A percentile compares a stretch with the other conserved stretches of the same genome.
Conservation (phyloP, 2,888 invertebrate genomes). For the Ophraella communa region DNA sequence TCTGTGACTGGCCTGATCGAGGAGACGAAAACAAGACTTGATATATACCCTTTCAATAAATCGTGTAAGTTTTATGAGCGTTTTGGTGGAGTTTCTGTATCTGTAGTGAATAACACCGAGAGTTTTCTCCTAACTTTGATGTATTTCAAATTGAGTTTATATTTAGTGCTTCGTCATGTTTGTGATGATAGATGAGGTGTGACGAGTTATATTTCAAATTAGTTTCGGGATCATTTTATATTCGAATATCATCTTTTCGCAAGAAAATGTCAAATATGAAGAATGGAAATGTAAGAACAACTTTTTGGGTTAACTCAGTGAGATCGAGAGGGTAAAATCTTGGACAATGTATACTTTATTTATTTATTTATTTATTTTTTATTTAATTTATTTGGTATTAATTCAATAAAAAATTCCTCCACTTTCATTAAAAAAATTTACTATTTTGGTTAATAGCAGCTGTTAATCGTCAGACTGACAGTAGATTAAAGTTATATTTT, state of each 20-base stretch:
- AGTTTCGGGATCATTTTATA: conserved; percentile 1
- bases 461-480: too few species aligned
- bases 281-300: too few species aligned
- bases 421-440: too few species aligned
- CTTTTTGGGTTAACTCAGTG: too few species aligned
- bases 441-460: too few species aligned
- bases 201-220: conserved; percentile 15
- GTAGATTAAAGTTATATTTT: too few species aligned
- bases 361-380: too few species aligned
- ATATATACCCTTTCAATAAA: conserved; percentile 2
- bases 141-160: conserved; percentile 16
- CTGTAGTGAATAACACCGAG: conserved; percentile 3
- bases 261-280: not conserved
- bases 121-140: conserved; percentile 8
- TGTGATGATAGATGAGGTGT: conserved; percentile 10
- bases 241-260: not conserved
- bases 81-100: conserved; percentile 14
- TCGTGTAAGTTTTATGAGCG: conserved; percentile 11
- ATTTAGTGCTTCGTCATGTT: conserved; percentile 5
- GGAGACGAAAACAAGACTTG: not conserved
- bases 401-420: too few species aligned
- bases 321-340: too few species aligned
- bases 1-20: not conserved
- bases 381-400: too few species aligned
- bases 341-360: too few species aligned